Percentiles rank a stretch among this genome's conserved stretches.
Evolutionary conservation across 2,888 invertebrate genomes (phyloP).

Genomic region (Pristionchus fissidentatus): DNA sequence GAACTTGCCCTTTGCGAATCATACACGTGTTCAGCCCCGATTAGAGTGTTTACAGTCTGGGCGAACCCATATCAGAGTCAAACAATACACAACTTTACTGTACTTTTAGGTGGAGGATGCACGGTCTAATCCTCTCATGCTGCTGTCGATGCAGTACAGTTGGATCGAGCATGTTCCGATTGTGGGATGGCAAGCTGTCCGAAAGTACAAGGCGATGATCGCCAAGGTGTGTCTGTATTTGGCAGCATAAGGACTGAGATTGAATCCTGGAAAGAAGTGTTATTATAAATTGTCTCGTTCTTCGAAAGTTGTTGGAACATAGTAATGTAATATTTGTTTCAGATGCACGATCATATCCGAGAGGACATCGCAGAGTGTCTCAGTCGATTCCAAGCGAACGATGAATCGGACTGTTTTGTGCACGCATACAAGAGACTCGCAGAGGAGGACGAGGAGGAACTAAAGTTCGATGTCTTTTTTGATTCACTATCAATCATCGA

Average conservation of each 20-base stretch:
- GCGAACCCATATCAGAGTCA: too few relatives aligned
- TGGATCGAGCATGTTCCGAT: background rate
- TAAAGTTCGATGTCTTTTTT: too few relatives aligned
- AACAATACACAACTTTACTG: background rate
- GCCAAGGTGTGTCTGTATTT: background rate
- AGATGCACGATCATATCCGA: slow-evolving; percentile 18
- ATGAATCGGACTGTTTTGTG: background rate
- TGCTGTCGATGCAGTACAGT: background rate
- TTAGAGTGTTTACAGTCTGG: too few relatives aligned
- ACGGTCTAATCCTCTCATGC: background rate
- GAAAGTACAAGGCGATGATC: background rate
- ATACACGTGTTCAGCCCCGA: too few relatives aligned
- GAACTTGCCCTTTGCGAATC: too few relatives aligned
- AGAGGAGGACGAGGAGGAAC: background rate
- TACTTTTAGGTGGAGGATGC: slow-evolving; percentile 2
- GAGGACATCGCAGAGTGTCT: background rate
- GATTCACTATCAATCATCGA: too few relatives aligned
- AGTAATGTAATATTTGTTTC: background rate
- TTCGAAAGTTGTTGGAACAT: too few relatives aligned
- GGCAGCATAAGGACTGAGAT: background rate
- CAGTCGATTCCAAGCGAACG: background rate
- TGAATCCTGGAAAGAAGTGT: background rate
- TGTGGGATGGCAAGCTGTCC: background rate
- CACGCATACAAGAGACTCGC: background rate
- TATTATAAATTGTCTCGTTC: too few relatives aligned